Evolutionary conservation across 2,797 vertebrate genomes (phyloP).

Genomic region (Choloepus didactylus): DNA sequence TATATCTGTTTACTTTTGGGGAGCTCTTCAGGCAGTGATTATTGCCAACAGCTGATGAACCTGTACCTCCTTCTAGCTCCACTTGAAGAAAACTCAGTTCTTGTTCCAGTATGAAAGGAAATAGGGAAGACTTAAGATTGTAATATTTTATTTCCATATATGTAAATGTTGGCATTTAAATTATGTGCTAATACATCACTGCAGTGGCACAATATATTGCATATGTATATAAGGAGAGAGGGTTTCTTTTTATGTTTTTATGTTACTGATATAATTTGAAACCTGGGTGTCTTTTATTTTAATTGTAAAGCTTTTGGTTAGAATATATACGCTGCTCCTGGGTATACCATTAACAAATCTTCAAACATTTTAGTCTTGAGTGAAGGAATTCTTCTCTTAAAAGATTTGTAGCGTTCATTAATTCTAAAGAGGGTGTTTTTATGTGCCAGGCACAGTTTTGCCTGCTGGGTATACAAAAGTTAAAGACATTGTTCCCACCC

Average conservation of each 20-base stretch:
- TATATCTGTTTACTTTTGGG: not conserved
- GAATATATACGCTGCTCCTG: slow-evolving; percentile 35
- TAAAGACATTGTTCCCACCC: no score
- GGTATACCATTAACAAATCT: slow-evolving; percentile 4
- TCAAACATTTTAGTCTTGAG: slow-evolving; percentile 24
- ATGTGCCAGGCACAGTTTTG: no score
- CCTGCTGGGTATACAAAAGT: no score
- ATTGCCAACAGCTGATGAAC: not conserved
- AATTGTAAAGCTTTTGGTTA: slow-evolving; percentile 39
- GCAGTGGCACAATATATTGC: not conserved
- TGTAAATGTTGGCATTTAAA: slow-evolving; percentile 44
- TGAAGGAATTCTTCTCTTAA: slow-evolving; percentile 43
- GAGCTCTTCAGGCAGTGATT: not conserved
- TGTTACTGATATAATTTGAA: slow-evolving; percentile 28
- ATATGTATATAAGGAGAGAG: not conserved
- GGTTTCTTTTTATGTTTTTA: slow-evolving; percentile 10
- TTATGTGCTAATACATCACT: slow-evolving; percentile 33
- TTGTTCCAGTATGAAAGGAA: slow-evolving; percentile 51
- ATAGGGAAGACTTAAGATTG: not conserved
- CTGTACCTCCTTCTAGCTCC: not conserved
- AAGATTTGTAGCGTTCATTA: slow-evolving; percentile 40
- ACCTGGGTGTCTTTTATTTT: slow-evolving; percentile 5
- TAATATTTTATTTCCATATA: slow-evolving; percentile 43
- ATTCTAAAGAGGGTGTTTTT: not conserved
- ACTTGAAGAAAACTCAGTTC: not conserved